A percentile compares a stretch with the other conserved stretches of the same genome.
Conservation (phyloP, 2,888 invertebrate genomes). For the Cepaea hortensis region DNA sequence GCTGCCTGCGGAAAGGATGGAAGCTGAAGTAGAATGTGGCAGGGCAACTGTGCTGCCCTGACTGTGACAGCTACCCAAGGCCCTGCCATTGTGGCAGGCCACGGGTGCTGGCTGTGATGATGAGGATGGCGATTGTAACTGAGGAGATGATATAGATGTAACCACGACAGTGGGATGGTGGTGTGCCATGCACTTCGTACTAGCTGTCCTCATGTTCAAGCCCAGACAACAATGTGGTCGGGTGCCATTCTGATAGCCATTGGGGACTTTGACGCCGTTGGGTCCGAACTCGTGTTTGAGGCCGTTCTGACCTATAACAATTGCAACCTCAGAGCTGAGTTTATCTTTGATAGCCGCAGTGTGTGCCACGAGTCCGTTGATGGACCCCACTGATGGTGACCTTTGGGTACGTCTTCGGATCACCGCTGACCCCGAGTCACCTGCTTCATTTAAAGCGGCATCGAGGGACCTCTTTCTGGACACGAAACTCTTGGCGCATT, state of each 20-base stretch:
- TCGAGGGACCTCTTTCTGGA: conserved; percentile 40
- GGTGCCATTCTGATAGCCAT: conserved; percentile 37
- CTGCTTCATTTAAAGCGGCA: not conserved
- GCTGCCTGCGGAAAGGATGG: conserved; percentile 13
- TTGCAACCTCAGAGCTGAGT: conserved; percentile 2
- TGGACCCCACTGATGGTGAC: conserved; percentile 34
- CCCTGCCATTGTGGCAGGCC: conserved; percentile 10
- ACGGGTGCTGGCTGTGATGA: not conserved
- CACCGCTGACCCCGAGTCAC: not conserved
- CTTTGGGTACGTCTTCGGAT: conserved; percentile 26
- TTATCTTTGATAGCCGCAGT: conserved; percentile 20
- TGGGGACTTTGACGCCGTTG: conserved; percentile 14
- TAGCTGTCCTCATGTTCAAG: not conserved
- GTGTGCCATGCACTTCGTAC: conserved; percentile 32
- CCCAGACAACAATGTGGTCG: conserved; percentile 35
- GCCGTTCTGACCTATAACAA: conserved; percentile 34
- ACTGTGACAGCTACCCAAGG: not conserved
- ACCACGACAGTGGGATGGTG: conserved; percentile 26
- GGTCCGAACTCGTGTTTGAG: conserved; percentile 6
- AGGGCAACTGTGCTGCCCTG: not conserved
- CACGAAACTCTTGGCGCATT: not conserved
- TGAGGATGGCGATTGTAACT: not conserved
- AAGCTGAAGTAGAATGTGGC: not conserved
- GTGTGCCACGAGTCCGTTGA: conserved; percentile 30
- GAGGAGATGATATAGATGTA: not conserved